Evolutionary conservation across 2,797 vertebrate species (phyloP).

Genomic region (Anguilla marmorata): DNA sequence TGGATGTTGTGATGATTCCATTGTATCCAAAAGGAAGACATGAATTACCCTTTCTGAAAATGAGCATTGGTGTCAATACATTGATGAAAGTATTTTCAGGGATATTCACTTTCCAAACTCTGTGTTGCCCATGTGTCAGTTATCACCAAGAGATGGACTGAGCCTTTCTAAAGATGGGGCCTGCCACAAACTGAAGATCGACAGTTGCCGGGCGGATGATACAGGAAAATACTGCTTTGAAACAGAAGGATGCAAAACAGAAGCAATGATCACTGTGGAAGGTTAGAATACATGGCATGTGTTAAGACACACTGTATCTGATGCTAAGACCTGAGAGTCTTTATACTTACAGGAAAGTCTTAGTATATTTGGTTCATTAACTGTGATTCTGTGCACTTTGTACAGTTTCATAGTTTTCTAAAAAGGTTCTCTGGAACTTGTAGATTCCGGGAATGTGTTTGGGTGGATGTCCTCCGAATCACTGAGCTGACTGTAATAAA

Average conservation of each 20-base stretch:
- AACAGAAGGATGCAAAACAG: slow-evolving; percentile 77
- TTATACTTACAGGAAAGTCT: neutral
- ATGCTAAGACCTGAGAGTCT: neutral
- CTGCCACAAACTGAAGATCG: slow-evolving; percentile 72
- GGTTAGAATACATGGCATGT: slow-evolving; percentile 60
- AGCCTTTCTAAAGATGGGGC: slow-evolving; percentile 71
- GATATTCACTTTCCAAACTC: neutral
- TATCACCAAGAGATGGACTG: slow-evolving; percentile 69
- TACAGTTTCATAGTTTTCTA: neutral
- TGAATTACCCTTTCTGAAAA: neutral
- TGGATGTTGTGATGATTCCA: neutral
- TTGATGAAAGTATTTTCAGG: neutral
- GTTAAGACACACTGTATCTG: neutral
- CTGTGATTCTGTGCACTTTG: no score
- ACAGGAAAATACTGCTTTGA: slow-evolving; percentile 83
- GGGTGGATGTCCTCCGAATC: neutral
- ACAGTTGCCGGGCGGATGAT: slow-evolving; percentile 67
- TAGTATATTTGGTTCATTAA: no score
- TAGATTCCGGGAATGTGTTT: neutral
- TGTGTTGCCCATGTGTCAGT: slow-evolving; percentile 57
- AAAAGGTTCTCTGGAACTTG: neutral
- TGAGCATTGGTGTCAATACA: neutral
- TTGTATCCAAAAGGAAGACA: neutral
- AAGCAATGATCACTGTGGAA: slow-evolving; percentile 76
- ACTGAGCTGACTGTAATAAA: neutral